phyloP scores from a whole-genome alignment of 2,888 invertebrate genomes.

The Xylocampa areola region DNA sequence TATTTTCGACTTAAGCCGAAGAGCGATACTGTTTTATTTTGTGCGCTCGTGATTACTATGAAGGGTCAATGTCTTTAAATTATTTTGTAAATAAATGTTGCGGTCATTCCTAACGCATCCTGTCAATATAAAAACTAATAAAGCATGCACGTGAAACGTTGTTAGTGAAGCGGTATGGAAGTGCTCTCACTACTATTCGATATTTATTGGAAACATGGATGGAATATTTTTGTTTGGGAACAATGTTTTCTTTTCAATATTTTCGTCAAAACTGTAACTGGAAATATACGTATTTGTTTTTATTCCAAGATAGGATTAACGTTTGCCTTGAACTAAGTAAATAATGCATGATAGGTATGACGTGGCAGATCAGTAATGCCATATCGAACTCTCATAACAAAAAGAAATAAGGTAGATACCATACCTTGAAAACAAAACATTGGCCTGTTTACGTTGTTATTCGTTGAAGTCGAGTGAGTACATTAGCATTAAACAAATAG shows the following conservation, averaged over 20 bases:
- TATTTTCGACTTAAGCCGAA: constrained; percentile 66
- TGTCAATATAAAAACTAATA: constrained; percentile 33
- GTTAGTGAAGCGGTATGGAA: constrained; percentile 13
- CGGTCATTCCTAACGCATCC: constrained; percentile 11
- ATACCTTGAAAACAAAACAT: constrained; percentile 30
- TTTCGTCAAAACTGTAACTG: neutral
- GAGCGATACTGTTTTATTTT: constrained; percentile 52
- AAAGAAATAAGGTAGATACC: constrained; percentile 4
- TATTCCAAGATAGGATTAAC: neutral
- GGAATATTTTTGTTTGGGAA: constrained; percentile 15
- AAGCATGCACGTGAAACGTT: constrained; percentile 30
- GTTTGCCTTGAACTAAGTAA: neutral
- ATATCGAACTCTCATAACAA: neutral
- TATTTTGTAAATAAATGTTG: constrained; percentile 38
- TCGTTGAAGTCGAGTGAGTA: constrained; percentile 25
- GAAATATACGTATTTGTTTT: constrained; percentile 1
- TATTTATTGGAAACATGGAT: constrained; percentile 29
- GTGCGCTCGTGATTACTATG: constrained; percentile 44
- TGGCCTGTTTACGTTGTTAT: constrained; percentile 30
- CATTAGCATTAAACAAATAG: constrained; percentile 52
- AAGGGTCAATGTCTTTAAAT: constrained; percentile 53
- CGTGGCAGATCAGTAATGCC: neutral
- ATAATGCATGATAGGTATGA: neutral
- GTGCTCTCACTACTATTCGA: constrained; percentile 17
- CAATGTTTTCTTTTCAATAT: constrained; percentile 3